These are phyloP conservation scores for Cherax destructor DNA, from an alignment of 1,140 invertebrate species.

Conservation along the genomic window DNA sequence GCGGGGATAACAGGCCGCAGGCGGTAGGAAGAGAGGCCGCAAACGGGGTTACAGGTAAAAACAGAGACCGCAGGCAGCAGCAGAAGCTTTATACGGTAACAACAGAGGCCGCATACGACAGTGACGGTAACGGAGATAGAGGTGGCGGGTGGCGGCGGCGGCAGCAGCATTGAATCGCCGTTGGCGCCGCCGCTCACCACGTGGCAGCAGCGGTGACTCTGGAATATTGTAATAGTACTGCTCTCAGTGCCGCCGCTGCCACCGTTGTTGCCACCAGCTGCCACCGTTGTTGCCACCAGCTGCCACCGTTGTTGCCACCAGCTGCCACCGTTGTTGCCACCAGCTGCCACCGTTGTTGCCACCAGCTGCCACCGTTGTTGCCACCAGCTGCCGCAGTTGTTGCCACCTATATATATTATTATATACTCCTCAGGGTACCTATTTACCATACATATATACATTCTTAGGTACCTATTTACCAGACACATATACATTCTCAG, in stretches of 20 bases:
- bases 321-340: not conserved
- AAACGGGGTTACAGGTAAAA: too few species aligned
- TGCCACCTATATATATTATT: too few species aligned
- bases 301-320: not conserved
- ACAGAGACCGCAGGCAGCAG: too few species aligned
- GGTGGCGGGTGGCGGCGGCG: not conserved
- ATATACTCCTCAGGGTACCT: too few species aligned
- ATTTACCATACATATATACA: too few species aligned
- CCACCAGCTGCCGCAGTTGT: not conserved
- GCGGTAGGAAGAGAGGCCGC: too few species aligned
- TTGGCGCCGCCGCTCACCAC: not conserved
- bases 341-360: not conserved
- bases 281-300: not conserved
- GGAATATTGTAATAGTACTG: constrained; percentile 16
- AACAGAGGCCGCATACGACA: too few species aligned
- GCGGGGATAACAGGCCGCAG: too few species aligned
- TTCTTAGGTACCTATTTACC: too few species aligned
- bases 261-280: not conserved
- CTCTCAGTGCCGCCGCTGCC: not conserved
- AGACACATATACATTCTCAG: too few species aligned
- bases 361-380: not conserved
- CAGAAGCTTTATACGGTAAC: too few species aligned
- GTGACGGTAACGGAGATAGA: not conserved
- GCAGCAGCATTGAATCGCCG: not conserved
- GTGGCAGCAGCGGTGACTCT: constrained; percentile 23